Percentiles rank a stretch among this genome's conserved stretches.
These are phyloP conservation scores for Triops cancriformis DNA, from an alignment of 1,140 invertebrate species.

Conservation along the genomic window DNA sequence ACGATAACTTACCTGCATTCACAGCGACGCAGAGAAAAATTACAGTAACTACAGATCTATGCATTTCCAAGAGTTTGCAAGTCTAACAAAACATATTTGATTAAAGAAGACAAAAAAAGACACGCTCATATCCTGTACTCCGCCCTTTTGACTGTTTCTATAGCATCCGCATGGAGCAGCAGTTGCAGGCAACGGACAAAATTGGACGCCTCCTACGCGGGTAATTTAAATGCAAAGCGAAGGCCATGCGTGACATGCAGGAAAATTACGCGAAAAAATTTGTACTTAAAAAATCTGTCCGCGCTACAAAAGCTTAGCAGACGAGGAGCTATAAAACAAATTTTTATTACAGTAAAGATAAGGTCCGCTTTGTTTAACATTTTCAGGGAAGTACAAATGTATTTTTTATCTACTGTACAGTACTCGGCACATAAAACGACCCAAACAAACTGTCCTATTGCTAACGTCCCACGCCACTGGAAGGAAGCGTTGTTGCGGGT, in stretches of 20 bases:
- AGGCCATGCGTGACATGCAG: too few relatives aligned
- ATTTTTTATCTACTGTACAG: too few relatives aligned
- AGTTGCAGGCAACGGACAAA: background rate
- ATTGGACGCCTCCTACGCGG: background rate
- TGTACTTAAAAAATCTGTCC: too few relatives aligned
- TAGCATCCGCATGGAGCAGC: background rate
- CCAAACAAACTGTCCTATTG: too few relatives aligned
- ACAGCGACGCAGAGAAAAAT: background rate
- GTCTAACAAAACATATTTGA: background rate
- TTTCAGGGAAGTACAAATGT: background rate
- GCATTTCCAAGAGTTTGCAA: background rate
- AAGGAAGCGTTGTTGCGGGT: too few relatives aligned
- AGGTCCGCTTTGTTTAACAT: too few relatives aligned
- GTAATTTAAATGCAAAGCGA: background rate
- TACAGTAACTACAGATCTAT: background rate
- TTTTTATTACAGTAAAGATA: too few relatives aligned
- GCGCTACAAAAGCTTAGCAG: too few relatives aligned
- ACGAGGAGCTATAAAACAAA: too few relatives aligned
- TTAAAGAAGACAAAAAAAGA: background rate
- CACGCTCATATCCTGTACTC: background rate
- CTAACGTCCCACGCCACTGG: too few relatives aligned
- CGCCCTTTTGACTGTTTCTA: background rate
- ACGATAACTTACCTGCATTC: slow-evolving; percentile 15
- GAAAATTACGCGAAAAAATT: background rate
- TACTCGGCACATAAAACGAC: too few relatives aligned